These are phyloP conservation scores for Holacanthus passer DNA, from an alignment of 2,113 vertebrate species.

Conservation along the genomic window DNA sequence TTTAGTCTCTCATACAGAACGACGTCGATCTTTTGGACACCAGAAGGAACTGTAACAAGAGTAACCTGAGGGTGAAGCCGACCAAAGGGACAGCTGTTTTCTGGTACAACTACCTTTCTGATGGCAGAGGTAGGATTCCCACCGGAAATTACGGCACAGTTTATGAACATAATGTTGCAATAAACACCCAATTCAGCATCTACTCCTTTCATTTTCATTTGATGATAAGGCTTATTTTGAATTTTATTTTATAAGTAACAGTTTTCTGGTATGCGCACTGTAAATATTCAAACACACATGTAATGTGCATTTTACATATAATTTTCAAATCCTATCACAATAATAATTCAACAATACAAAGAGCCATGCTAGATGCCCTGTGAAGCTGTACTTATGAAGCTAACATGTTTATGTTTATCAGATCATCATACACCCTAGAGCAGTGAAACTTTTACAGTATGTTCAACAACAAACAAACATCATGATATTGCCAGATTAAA, in stretches of 20 bases:
- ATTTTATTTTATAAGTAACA: too few species aligned
- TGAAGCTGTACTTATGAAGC: not conserved
- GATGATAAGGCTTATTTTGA: not conserved
- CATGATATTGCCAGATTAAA: not conserved
- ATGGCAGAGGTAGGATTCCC: slow-evolving; percentile 90
- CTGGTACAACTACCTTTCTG: slow-evolving; percentile 99
- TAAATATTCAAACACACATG: not conserved
- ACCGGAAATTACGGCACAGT: not conserved
- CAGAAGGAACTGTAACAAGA: slow-evolving; percentile 95
- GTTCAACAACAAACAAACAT: too few species aligned
- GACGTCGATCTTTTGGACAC: slow-evolving; percentile 96
- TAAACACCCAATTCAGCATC: not conserved
- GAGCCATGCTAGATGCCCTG: not conserved
- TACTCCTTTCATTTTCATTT: not conserved
- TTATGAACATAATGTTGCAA: not conserved
- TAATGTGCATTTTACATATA: not conserved
- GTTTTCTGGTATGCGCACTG: too few species aligned
- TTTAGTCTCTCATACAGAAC: slow-evolving; percentile 95
- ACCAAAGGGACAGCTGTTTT: slow-evolving; percentile 96
- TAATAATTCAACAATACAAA: not conserved
- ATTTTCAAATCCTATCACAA: not conserved
- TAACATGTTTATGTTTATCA: not conserved
- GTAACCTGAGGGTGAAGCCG: slow-evolving; percentile 95
- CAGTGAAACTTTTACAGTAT: too few species aligned
- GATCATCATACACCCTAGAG: too few species aligned